Evolutionary conservation across 2,113 vertebrate genomes (phyloP).

Genomic region (Oryzias celebensis): DNA sequence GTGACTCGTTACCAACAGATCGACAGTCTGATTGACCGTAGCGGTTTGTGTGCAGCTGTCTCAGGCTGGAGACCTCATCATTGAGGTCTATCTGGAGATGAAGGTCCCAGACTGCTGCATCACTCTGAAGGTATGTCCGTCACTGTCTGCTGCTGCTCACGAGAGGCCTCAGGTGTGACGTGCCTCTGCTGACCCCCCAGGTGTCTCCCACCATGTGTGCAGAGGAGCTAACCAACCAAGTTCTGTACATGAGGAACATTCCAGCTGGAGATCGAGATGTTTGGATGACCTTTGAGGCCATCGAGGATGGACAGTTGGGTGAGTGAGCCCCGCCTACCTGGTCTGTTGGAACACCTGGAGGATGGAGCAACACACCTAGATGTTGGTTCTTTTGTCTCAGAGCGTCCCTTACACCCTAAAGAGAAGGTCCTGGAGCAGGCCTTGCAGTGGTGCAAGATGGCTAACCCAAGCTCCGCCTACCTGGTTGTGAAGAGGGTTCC

Average conservation of each 20-base stretch:
- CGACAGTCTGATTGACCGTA: not conserved
- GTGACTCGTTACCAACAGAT: no score
- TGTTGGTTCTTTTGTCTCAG: conserved; percentile 59
- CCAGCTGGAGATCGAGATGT: conserved; percentile 83
- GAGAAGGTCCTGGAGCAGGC: conserved; percentile 96
- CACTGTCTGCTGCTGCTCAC: not conserved
- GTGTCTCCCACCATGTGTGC: conserved; percentile 94
- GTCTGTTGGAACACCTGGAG: not conserved
- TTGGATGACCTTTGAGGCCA: conserved; percentile 93
- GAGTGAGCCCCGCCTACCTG: conserved; percentile 37
- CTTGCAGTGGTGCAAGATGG: conserved; percentile 94
- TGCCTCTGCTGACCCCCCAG: conserved; percentile 68
- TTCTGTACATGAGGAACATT: conserved; percentile 91
- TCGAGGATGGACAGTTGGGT: conserved; percentile 95
- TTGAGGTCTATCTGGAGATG: conserved; percentile 93
- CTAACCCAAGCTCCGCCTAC: conserved; percentile 88
- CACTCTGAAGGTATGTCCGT: conserved; percentile 87
- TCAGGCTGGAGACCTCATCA: conserved; percentile 96
- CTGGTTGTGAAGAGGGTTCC: conserved; percentile 90
- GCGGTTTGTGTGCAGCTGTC: conserved; percentile 80
- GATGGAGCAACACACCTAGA: not conserved
- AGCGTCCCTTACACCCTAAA: conserved; percentile 92
- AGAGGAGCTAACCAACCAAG: conserved; percentile 95
- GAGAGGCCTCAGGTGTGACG: not conserved
- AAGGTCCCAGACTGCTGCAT: conserved; percentile 92